Percentiles rank a stretch among this genome's conserved stretches.
Evolutionary conservation across 53 echinoderm and acorn worm species (phyloP).

Genomic region (Holothuria leucospilota): DNA sequence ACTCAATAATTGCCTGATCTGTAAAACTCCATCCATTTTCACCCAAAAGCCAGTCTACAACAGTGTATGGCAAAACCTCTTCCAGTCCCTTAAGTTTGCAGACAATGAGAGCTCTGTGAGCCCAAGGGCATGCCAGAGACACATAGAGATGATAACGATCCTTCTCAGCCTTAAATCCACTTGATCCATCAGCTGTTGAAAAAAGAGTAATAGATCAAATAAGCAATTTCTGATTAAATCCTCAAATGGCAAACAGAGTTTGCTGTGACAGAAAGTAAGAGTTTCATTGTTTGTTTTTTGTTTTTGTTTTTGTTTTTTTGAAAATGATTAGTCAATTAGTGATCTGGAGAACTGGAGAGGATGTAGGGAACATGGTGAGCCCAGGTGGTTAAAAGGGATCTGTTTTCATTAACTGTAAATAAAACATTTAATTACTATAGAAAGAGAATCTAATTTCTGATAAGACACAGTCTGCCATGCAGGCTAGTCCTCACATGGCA

Average conservation of each 20-base stretch:
- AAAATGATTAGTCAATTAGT: too few relatives aligned
- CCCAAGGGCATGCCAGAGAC: slow-evolving; percentile 88
- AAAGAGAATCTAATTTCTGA: too few relatives aligned
- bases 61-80: slow-evolving; percentile 65
- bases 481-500: too few relatives aligned
- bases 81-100: slow-evolving; percentile 80
- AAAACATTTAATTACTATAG: too few relatives aligned
- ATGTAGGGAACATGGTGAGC: too few relatives aligned
- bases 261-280: neutral
- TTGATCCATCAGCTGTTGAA: slow-evolving; percentile 74
- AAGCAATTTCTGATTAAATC: neutral
- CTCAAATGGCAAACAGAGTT: neutral
- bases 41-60: slow-evolving; percentile 82
- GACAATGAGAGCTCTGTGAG: slow-evolving; percentile 73
- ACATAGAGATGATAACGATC: slow-evolving; percentile 84
- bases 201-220: neutral
- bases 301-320: too few relatives aligned
- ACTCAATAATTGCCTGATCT: slow-evolving; percentile 62
- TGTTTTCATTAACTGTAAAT: too few relatives aligned
- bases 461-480: too few relatives aligned
- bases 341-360: too few relatives aligned
- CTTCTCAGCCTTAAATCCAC: slow-evolving; percentile 80
- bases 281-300: too few relatives aligned
- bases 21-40: slow-evolving; percentile 85
- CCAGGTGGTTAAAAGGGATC: too few relatives aligned